These are phyloP conservation scores for Sinocyclocheilus grahami DNA, from an alignment of 2,113 vertebrate genomes.

Conservation along the genomic window DNA sequence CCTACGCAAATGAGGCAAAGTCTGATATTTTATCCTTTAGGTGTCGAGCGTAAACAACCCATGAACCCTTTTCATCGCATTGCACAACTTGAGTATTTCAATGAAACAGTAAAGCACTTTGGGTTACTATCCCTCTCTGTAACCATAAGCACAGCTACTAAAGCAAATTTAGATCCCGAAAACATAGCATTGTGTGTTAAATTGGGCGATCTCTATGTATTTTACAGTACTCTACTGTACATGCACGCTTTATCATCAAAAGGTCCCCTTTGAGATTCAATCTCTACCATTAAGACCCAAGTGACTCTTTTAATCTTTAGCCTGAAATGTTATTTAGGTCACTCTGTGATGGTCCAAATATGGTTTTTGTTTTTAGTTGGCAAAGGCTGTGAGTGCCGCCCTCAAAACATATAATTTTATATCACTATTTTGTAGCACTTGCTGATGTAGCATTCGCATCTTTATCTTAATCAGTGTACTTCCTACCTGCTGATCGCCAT, in stretches of 20 bases:
- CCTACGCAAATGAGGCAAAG: slow-evolving; percentile 17
- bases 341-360: slow-evolving; percentile 54
- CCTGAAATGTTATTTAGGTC: slow-evolving; percentile 39
- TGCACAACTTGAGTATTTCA: slow-evolving; percentile 27
- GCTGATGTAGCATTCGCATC: slow-evolving; percentile 66
- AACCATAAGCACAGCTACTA: background rate
- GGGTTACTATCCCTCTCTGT: background rate
- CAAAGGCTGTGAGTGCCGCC: background rate
- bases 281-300: background rate
- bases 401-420: background rate
- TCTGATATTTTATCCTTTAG: slow-evolving; percentile 2
- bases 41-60: slow-evolving; percentile 40
- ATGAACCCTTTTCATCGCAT: slow-evolving; percentile 34
- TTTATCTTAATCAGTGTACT: background rate
- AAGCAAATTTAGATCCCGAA: background rate
- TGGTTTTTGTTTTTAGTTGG: slow-evolving; percentile 5
- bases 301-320: background rate
- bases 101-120: slow-evolving; percentile 21
- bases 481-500: slow-evolving; percentile 98
- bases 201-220: background rate
- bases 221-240: background rate
- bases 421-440: slow-evolving; percentile 67
- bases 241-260: background rate
- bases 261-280: background rate
- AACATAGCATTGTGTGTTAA: background rate